These are phyloP conservation scores for Uromys caudimaculatus DNA, from an alignment of 2,797 vertebrate genomes.

Conservation along the genomic window DNA sequence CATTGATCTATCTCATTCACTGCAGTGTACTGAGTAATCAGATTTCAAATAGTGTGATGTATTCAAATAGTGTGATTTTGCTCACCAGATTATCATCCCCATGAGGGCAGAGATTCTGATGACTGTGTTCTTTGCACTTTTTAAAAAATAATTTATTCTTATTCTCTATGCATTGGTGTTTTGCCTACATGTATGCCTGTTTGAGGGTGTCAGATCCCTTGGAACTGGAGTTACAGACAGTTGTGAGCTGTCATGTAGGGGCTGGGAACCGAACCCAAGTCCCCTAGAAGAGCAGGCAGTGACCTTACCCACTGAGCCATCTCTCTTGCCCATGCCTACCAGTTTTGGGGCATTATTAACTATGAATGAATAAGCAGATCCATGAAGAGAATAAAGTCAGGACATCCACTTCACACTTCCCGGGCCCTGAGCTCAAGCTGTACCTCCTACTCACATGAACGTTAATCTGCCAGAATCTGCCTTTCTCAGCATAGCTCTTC, in stretches of 20 bases:
- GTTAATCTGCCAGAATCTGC: background rate
- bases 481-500: background rate
- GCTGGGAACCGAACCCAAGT: background rate
- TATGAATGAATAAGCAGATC: background rate
- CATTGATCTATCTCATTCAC: background rate
- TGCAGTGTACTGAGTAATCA: background rate
- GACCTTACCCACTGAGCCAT: background rate
- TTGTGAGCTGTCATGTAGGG: background rate
- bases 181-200: no score
- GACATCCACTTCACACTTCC: background rate
- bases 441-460: background rate
- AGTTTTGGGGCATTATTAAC: background rate
- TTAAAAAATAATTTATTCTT: no score
- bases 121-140: no score
- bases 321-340: background rate
- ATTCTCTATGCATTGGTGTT: no score
- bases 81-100: background rate
- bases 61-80: background rate
- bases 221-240: no score
- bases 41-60: background rate
- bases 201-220: background rate
- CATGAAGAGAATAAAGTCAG: background rate
- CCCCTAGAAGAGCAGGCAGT: background rate
- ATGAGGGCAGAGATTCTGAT: background rate
- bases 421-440: background rate